Evolutionary conservation across 2,113 vertebrate genomes (phyloP).

Genomic region (Hippoglossus stenolepis): DNA sequence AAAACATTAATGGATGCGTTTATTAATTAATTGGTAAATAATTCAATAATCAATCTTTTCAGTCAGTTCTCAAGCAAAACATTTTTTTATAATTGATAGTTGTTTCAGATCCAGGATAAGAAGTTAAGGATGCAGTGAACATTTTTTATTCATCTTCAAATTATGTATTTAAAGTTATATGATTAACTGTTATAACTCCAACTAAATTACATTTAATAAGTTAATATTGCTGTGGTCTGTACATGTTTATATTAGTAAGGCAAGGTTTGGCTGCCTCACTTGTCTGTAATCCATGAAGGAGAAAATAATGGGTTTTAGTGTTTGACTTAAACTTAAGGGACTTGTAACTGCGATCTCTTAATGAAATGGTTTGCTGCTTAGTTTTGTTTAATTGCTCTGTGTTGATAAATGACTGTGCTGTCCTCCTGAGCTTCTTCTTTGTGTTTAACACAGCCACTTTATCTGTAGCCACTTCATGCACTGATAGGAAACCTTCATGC

Average conservation of each 20-base stretch:
- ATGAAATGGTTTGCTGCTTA: not conserved
- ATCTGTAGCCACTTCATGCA: not conserved
- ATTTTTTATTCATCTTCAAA: too few relatives aligned
- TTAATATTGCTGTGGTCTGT: not conserved
- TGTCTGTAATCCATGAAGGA: not conserved
- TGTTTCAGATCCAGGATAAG: not conserved
- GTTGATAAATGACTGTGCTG: not conserved
- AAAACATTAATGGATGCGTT: too few relatives aligned
- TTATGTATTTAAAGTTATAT: too few relatives aligned
- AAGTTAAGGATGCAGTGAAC: too few relatives aligned
- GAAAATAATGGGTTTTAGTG: not conserved
- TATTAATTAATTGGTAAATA: too few relatives aligned
- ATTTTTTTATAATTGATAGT: too few relatives aligned
- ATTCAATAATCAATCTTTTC: too few relatives aligned
- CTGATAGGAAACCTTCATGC: not conserved
- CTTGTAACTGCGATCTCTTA: not conserved
- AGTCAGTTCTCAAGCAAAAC: too few relatives aligned
- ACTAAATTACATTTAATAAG: not conserved
- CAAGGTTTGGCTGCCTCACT: not conserved
- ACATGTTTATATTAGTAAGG: not conserved
- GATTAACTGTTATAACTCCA: not conserved
- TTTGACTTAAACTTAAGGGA: not conserved
- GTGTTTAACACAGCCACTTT: slow-evolving; percentile 6
- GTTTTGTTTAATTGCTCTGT: slow-evolving; percentile 8
- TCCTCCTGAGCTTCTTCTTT: not conserved